Percentiles rank a stretch among this genome's conserved stretches.
These are phyloP conservation scores for Lymantria monacha DNA, from an alignment of 2,888 invertebrate species.

Conservation along the genomic window DNA sequence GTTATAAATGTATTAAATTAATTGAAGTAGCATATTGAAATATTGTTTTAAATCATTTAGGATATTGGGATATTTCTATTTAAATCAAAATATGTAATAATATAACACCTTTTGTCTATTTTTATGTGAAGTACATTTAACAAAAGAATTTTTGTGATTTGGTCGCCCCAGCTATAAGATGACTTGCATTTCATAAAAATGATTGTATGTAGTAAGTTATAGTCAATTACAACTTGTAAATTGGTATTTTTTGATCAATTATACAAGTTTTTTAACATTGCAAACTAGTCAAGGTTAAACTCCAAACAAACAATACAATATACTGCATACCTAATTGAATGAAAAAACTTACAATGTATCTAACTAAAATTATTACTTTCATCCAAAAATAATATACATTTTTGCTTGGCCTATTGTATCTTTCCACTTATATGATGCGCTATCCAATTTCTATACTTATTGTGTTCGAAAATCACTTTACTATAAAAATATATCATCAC, in stretches of 20 bases:
- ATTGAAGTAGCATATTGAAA: no score
- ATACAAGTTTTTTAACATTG: slow-evolving; percentile 4
- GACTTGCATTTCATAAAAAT: slow-evolving; percentile 7
- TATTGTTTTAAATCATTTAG: neutral
- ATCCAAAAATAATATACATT: no score
- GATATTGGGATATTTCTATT: neutral
- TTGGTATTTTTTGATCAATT: slow-evolving; percentile 1
- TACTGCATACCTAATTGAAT: no score
- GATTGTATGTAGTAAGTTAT: neutral
- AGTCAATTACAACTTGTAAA: neutral
- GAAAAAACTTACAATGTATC: no score
- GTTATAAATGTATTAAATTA: no score
- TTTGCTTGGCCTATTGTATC: no score
- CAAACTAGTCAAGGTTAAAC: slow-evolving; percentile 22
- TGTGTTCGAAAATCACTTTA: no score
- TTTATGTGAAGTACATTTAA: neutral
- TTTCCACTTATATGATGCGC: no score
- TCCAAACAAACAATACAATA: neutral
- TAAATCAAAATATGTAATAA: no score
- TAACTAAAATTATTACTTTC: no score
- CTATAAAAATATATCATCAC: no score
- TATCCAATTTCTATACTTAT: no score
- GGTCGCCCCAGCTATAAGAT: slow-evolving; percentile 1
- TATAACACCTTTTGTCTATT: neutral
- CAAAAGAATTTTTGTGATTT: neutral